Base-by-base conservation (phyloP, 2,113 vertebrate species). In the Clarias batrachus region DNA sequence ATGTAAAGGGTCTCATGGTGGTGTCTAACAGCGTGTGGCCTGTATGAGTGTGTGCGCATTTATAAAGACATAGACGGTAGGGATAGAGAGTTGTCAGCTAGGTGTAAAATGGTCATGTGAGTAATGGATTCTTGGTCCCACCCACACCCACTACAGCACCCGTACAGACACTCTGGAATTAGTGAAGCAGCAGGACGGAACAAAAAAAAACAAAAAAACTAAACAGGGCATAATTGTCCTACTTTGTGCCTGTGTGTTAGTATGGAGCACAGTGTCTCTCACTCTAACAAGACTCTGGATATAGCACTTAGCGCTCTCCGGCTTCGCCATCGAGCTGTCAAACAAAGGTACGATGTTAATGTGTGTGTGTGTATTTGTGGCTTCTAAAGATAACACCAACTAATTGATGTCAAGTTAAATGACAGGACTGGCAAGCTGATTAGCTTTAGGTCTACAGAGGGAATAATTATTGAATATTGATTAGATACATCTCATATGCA, bases 311-410 rank as follows among this genome's bases (percentile, higher is more conserved):
- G 92, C 27, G 92, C 83, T 0, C 93, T 95, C 23, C 92, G 94
- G 27, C 91, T 95, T 85, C 93, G 93, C n/a, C 94, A 95, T 90
- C 90, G 91, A 89, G 94, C 93, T 10, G 84, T 92, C 33, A 92
- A 81, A 62, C 86, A 85, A 87, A 94, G 95, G 94, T 96, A 94
- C 88, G 89, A 52, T 54, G 52, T 52, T 27, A 30, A 37, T 37
- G 25, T 87, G 78, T 37, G 70, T 84, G 78, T 81, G 80, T 33
- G 68, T 37, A 30, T 78, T 27, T 86, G 85, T 74, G 30, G 59
- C 37, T 12, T 27, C 5, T 54, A 33, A 70, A 70, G 8, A 60
- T 21, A n/a, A 63, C 63, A 65, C 73, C 8, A 54, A 27, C 30
- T 66, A 16, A 17, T 56, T 70, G 14, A 52, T 66, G 30, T 81